These are phyloP conservation scores for Sphaerophoria taeniata DNA, from an alignment of 2,888 invertebrate species.

Conservation along the genomic window DNA sequence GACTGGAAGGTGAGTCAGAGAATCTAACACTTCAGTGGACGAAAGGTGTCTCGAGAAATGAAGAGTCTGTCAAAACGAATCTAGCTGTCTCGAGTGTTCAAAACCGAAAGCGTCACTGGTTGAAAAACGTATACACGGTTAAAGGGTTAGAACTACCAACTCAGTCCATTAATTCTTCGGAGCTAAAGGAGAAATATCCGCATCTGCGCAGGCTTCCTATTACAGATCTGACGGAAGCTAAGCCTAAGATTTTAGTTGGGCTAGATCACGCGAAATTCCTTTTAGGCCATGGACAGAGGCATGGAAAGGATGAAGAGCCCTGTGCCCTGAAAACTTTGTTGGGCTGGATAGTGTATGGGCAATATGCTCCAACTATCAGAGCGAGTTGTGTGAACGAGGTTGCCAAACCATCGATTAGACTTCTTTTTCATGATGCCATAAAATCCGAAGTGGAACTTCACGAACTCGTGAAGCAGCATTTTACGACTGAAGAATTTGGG, in stretches of 20 bases:
- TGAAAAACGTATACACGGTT: conserved; percentile 9
- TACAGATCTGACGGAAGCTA: conserved; percentile 5
- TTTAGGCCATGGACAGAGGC: too few relatives aligned
- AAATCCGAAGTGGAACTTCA: conserved; percentile 28
- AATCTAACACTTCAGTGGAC: conserved; percentile 13
- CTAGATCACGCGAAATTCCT: neutral
- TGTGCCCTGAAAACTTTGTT: conserved; percentile 38
- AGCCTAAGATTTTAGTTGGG: conserved; percentile 18
- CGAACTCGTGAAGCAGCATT: conserved; percentile 21
- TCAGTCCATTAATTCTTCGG: neutral
- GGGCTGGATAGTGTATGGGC: too few relatives aligned
- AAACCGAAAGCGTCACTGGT: conserved; percentile 5
- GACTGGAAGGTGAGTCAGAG: neutral
- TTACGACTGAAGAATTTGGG: conserved; percentile 31
- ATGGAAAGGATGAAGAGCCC: conserved; percentile 27
- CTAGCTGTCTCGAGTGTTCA: conserved; percentile 5
- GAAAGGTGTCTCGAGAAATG: conserved; percentile 8
- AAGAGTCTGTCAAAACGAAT: conserved; percentile 1
- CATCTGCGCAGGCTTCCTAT: conserved; percentile 16
- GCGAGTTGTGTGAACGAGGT: conserved; percentile 17
- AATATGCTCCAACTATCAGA: neutral
- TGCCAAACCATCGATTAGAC: conserved; percentile 1
- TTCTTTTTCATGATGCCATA: conserved; percentile 33
- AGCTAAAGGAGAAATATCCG: neutral
- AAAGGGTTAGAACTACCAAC: conserved; percentile 7